Conservation (phyloP, 2,888 invertebrate species). For the Drosophila subsilvestris region DNA sequence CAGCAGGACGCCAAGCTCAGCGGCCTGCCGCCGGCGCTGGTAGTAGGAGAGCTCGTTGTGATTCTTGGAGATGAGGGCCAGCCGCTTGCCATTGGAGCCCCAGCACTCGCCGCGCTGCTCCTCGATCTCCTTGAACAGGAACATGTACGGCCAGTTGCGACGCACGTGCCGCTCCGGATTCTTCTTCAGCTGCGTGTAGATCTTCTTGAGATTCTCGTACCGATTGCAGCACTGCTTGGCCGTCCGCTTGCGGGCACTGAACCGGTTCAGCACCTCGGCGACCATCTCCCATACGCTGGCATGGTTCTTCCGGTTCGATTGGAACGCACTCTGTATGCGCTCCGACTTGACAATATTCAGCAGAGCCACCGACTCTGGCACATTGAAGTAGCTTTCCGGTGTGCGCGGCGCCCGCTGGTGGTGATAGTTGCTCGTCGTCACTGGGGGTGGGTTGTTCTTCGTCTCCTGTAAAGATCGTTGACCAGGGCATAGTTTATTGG, state of each 20-base stretch:
- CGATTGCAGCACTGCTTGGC: conserved; percentile 84
- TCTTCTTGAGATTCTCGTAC: conserved; percentile 84
- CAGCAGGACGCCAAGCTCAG: conserved; percentile 80
- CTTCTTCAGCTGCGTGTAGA: conserved; percentile 83
- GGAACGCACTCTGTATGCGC: conserved; percentile 83
- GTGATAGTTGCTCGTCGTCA: conserved; percentile 76
- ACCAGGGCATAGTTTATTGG: neutral
- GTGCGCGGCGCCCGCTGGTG: conserved; percentile 84
- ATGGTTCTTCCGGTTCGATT: conserved; percentile 84
- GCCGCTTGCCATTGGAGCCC: conserved; percentile 82
- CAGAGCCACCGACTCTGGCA: conserved; percentile 83
- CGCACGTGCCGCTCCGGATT: conserved; percentile 84
- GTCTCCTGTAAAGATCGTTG: conserved; percentile 68
- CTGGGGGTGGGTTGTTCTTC: conserved; percentile 73
- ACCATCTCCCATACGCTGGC: conserved; percentile 84
- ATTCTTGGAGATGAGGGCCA: conserved; percentile 81
- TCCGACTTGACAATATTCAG: conserved; percentile 84
- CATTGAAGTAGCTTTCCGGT: conserved; percentile 84
- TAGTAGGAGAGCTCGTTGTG: conserved; percentile 83
- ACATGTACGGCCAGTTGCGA: conserved; percentile 84
- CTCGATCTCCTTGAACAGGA: conserved; percentile 83
- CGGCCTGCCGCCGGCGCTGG: conserved; percentile 82
- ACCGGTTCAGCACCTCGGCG: conserved; percentile 83
- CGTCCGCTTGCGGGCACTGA: conserved; percentile 82
- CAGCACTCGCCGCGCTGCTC: conserved; percentile 84